Conservation (phyloP, 2,113 vertebrate genomes). For the Thryonomys swinderianus region DNA sequence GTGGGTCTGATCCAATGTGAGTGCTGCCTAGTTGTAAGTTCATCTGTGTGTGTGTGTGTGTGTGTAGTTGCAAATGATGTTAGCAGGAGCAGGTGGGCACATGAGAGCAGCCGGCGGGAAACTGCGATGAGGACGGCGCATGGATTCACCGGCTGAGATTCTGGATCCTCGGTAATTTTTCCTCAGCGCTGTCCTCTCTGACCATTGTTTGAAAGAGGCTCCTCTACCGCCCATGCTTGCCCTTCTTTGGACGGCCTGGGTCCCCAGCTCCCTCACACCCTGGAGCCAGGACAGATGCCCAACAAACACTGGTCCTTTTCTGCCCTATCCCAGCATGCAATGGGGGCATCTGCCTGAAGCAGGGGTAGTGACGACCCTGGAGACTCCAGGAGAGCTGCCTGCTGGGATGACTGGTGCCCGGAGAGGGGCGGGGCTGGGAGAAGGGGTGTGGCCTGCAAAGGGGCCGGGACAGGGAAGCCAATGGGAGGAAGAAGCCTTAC, state of each 20-base stretch:
- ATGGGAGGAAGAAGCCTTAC: constrained; percentile 81
- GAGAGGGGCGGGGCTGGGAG: background rate
- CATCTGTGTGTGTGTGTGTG: too few relatives aligned
- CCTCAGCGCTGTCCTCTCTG: background rate
- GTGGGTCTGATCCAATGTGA: background rate
- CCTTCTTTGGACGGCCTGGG: background rate
- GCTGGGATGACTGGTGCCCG: background rate
- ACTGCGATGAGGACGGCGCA: background rate
- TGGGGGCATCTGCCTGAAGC: background rate
- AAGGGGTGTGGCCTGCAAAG: background rate
- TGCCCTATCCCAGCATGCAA: background rate
- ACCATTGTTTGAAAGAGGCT: background rate
- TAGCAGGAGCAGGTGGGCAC: background rate
- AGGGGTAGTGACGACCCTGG: background rate
- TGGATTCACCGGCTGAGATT: background rate
- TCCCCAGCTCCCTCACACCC: background rate
- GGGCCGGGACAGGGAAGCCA: background rate
- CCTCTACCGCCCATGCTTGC: background rate
- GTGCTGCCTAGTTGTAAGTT: background rate
- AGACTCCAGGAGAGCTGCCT: background rate
- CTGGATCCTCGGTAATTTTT: background rate
- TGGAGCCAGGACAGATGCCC: background rate
- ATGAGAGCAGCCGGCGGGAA: background rate
- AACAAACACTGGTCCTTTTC: background rate
- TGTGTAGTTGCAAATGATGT: background rate